phyloP scores from a whole-genome alignment of 2,888 invertebrate species.

The Drosophila sordidula region DNA sequence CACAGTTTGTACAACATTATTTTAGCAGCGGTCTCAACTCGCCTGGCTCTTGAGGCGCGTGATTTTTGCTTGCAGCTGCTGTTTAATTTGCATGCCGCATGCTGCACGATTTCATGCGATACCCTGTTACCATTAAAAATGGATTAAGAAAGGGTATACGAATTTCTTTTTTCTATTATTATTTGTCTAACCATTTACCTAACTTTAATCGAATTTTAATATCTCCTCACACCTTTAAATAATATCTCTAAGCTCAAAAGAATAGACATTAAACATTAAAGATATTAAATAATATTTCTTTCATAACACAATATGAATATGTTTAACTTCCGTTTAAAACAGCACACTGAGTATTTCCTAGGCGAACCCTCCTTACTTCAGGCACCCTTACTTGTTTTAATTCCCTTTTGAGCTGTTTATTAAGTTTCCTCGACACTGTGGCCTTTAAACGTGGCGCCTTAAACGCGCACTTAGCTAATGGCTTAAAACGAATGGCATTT shows the following conservation, averaged over 20 bases:
- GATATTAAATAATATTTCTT: too few species aligned
- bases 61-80: conserved; percentile 46
- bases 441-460: not conserved
- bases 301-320: too few species aligned
- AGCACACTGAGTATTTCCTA: not conserved
- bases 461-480: not conserved
- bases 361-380: not conserved
- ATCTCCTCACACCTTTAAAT: too few species aligned
- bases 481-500: conserved; percentile 5
- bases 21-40: conserved; percentile 19
- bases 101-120: not conserved
- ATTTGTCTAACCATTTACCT: too few species aligned
- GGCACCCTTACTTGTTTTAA: conserved; percentile 7
- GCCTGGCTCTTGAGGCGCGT: conserved; percentile 27
- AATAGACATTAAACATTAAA: too few species aligned
- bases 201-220: too few species aligned
- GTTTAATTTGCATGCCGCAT: conserved; percentile 11
- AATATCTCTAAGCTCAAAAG: too few species aligned
- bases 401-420: conserved; percentile 20
- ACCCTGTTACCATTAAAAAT: not conserved
- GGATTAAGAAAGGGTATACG: not conserved
- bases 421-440: conserved; percentile 24
- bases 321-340: not conserved
- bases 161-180: too few species aligned
- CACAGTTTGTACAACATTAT: conserved; percentile 37